Conservation (phyloP, 2,888 invertebrate genomes). For the Vannuccia rotundouncinata region DNA sequence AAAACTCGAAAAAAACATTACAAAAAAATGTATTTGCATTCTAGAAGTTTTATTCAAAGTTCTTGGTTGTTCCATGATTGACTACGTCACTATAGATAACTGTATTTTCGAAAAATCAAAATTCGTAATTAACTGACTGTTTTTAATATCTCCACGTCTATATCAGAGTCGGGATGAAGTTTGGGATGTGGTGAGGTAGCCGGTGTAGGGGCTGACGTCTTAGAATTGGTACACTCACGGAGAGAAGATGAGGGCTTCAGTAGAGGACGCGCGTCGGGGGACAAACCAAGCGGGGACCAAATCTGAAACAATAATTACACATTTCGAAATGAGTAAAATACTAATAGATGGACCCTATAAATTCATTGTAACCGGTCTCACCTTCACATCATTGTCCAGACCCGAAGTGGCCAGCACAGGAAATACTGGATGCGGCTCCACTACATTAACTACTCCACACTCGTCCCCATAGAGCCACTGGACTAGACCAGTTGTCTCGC, state of each 20-base stretch:
- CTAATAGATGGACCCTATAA: too few relatives aligned
- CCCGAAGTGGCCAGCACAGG: constrained; percentile 85
- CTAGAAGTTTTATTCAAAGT: neutral
- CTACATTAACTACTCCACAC: constrained; percentile 72
- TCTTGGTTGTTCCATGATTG: neutral
- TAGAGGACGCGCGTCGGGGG: neutral
- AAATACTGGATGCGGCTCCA: constrained; percentile 79
- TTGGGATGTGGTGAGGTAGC: neutral
- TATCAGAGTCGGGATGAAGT: neutral
- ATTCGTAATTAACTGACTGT: neutral
- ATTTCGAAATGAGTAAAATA: neutral
- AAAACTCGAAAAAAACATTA: neutral
- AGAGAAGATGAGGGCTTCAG: neutral
- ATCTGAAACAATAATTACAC: neutral
- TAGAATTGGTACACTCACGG: neutral
- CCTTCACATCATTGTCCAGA: constrained; percentile 80
- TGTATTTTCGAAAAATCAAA: neutral
- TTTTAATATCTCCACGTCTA: neutral
- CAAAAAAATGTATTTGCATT: neutral
- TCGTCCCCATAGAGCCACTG: constrained; percentile 65
- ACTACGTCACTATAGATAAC: neutral
- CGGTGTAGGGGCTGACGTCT: neutral
- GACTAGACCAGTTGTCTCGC: constrained; percentile 75
- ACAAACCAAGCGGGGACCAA: neutral
- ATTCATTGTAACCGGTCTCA: constrained; percentile 75